Percentiles rank a stretch among this genome's conserved stretches.
phyloP scores from a whole-genome alignment of 2,797 vertebrate genomes.

The Bradypus variegatus region DNA sequence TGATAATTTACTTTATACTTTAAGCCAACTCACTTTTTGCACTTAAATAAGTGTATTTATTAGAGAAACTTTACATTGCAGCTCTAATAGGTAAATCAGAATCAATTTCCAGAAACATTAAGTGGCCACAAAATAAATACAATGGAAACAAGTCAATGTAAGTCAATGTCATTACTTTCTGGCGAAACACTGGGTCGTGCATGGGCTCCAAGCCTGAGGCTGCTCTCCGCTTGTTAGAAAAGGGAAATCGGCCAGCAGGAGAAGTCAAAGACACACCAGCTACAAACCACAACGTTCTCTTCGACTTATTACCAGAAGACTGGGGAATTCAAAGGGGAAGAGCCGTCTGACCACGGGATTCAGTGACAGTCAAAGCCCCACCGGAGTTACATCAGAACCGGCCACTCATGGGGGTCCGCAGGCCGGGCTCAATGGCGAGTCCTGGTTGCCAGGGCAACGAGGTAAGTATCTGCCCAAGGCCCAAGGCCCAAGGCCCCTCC shows the following conservation, averaged over 20 bases:
- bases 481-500: no score
- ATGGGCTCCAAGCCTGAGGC: accelerated
- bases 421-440: not conserved
- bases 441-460: not conserved
- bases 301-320: not conserved
- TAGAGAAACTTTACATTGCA: not conserved
- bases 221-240: not conserved
- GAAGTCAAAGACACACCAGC: not conserved
- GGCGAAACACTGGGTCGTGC: not conserved
- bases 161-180: not conserved
- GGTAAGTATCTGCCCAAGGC: not conserved
- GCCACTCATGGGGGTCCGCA: not conserved
- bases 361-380: not conserved
- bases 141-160: not conserved
- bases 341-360: not conserved
- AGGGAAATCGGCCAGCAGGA: not conserved
- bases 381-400: not conserved
- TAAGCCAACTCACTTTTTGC: not conserved
- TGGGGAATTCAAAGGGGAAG: not conserved
- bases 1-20: not conserved
- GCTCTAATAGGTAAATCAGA: not conserved
- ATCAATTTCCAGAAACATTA: not conserved
- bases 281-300: not conserved
- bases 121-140: not conserved
- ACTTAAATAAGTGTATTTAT: not conserved